Evolutionary conservation across 1,140 invertebrate species (phyloP).

Genomic region (Magallana gigas): DNA sequence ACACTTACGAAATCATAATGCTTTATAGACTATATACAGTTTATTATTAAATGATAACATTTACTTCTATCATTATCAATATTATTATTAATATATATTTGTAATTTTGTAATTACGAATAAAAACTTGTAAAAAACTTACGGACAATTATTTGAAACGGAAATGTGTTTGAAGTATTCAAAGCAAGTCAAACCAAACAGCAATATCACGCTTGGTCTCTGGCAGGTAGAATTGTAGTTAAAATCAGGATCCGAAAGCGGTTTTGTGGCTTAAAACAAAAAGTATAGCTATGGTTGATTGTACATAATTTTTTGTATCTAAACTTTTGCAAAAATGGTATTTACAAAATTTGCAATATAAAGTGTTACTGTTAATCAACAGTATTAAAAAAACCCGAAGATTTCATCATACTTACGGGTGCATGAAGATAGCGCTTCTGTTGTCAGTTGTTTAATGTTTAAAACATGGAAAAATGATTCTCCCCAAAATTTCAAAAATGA

Average conservation of each 20-base stretch:
- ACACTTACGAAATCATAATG: too few relatives aligned
- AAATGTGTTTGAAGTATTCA: neutral
- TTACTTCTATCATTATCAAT: too few relatives aligned
- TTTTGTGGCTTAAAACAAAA: neutral
- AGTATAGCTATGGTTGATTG: neutral
- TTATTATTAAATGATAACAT: too few relatives aligned
- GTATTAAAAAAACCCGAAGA: too few relatives aligned
- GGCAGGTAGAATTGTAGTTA: neutral
- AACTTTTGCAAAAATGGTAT: too few relatives aligned
- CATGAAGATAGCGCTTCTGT: neutral
- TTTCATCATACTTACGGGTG: neutral
- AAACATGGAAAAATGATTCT: neutral
- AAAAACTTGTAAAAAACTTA: neutral
- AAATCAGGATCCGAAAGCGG: slow-evolving; percentile 15
- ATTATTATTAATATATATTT: too few relatives aligned
- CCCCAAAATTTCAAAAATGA: slow-evolving; percentile 5
- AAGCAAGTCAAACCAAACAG: neutral
- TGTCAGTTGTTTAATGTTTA: neutral
- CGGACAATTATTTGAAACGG: neutral
- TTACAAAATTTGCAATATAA: too few relatives aligned
- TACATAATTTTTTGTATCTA: too few relatives aligned
- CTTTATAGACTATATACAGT: too few relatives aligned
- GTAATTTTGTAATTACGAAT: neutral
- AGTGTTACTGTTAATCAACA: too few relatives aligned
- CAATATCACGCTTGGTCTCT: neutral